phyloP scores from a whole-genome alignment of 2,113 vertebrate species.

The Podiceps cristatus region DNA sequence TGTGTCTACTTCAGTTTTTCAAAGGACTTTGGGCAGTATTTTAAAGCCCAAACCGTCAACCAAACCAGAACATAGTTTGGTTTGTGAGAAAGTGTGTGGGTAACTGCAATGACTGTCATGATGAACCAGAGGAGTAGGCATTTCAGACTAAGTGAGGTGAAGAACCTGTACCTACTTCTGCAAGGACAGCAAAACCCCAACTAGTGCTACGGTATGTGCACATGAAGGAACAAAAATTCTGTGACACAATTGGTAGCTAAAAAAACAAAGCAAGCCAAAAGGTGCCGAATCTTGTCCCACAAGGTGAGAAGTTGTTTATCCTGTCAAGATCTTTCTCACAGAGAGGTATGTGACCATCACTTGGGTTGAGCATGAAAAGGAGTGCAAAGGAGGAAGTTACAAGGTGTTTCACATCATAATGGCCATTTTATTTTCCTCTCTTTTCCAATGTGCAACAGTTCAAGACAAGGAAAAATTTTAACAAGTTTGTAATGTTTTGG shows the following conservation, averaged over 20 bases:
- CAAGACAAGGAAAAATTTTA: background rate
- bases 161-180: background rate
- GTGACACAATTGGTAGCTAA: background rate
- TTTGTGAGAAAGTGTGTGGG: background rate
- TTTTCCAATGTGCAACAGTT: background rate
- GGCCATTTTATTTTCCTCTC: background rate
- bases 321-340: background rate
- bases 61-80: rapidly evolving
- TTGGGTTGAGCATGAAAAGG: background rate
- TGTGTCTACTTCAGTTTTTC: background rate
- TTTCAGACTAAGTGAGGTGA: background rate
- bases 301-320: background rate
- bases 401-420: background rate
- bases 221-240: background rate
- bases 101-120: background rate
- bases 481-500: background rate
- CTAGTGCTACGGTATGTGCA: rapidly evolving
- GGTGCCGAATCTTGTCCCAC: background rate
- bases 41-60: background rate
- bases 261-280: background rate
- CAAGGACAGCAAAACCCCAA: background rate
- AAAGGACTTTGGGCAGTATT: background rate
- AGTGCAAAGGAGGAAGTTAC: background rate
- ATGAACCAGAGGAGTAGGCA: background rate
- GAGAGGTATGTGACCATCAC: background rate